Evolutionary conservation across 2,113 vertebrate species (phyloP).

Genomic region (Peromyscus maniculatus): DNA sequence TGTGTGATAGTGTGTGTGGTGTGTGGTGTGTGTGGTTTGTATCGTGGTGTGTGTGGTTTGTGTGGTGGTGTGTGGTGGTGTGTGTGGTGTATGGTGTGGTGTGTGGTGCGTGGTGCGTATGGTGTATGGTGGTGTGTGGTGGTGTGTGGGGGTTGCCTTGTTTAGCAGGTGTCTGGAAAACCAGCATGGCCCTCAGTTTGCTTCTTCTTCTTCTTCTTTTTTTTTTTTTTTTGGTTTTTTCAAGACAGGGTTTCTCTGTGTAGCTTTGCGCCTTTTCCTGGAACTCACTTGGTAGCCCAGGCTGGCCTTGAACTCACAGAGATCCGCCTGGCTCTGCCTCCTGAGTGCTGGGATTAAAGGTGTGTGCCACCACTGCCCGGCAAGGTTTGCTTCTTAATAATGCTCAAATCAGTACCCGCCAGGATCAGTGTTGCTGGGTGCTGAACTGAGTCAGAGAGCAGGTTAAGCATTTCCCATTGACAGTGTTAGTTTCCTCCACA

Average conservation of each 20-base stretch:
- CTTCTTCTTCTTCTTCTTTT: neutral
- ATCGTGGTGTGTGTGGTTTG: no score
- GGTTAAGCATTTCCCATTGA: no score
- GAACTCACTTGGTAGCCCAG: no score
- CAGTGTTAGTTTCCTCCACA: no score
- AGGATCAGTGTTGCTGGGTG: neutral
- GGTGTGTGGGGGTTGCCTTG: neutral
- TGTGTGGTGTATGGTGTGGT: neutral
- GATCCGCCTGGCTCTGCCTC: no score
- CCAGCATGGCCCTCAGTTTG: neutral
- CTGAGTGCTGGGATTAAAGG: no score
- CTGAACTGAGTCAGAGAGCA: neutral
- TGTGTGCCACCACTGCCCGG: no score
- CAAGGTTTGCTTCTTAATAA: neutral
- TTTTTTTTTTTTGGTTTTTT: no score
- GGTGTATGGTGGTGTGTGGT: no score
- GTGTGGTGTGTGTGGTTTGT: neutral
- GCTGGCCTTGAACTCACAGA: no score
- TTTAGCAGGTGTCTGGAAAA: neutral
- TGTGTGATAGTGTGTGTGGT: neutral
- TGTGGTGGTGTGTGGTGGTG: neutral
- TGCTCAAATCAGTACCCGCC: neutral
- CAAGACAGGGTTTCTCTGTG: no score
- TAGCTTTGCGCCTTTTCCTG: no score
- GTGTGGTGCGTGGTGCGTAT: neutral